Evolutionary conservation across 1,140 invertebrate species (phyloP).

Genomic region (Scaptodrosophila lebanonensis): DNA sequence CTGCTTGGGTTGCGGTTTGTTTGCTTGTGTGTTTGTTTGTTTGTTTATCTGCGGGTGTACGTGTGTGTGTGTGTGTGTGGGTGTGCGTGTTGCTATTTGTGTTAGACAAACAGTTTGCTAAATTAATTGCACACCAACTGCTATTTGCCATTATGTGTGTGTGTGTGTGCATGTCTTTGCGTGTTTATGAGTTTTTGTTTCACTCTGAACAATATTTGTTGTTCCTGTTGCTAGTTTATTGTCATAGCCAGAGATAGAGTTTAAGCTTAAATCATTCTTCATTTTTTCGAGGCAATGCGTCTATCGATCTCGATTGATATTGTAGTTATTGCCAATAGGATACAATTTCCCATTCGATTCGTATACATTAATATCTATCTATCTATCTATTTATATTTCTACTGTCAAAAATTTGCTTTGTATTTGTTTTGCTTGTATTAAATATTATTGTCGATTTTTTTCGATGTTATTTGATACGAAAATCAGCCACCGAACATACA

Average conservation of each 20-base stretch:
- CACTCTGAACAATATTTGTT: no score
- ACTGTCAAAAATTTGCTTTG: no score
- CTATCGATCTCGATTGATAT: no score
- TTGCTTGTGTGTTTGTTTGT: conserved; percentile 9
- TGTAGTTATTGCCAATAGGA: no score
- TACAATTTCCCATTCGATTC: no score
- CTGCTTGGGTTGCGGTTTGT: neutral
- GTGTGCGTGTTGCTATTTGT: conserved; percentile 39
- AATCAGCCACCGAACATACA: no score
- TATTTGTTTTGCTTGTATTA: no score
- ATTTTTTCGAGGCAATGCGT: no score
- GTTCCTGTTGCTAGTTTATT: conserved; percentile 9
- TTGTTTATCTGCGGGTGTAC: conserved; percentile 5
- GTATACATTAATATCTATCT: no score
- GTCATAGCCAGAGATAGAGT: conserved; percentile 6
- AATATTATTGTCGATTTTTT: no score
- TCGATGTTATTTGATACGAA: no score
- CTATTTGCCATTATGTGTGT: conserved; percentile 48
- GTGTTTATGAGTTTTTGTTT: conserved; percentile 13
- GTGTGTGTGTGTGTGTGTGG: conserved; percentile 19
- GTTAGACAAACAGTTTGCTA: conserved; percentile 68
- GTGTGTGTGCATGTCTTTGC: neutral
- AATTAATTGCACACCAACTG: conserved; percentile 74
- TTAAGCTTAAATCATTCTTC: conserved; percentile 6
- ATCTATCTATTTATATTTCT: no score